Base-by-base conservation (phyloP, 2,797 vertebrate genomes). In the Acanthurus leucopareius region DNA sequence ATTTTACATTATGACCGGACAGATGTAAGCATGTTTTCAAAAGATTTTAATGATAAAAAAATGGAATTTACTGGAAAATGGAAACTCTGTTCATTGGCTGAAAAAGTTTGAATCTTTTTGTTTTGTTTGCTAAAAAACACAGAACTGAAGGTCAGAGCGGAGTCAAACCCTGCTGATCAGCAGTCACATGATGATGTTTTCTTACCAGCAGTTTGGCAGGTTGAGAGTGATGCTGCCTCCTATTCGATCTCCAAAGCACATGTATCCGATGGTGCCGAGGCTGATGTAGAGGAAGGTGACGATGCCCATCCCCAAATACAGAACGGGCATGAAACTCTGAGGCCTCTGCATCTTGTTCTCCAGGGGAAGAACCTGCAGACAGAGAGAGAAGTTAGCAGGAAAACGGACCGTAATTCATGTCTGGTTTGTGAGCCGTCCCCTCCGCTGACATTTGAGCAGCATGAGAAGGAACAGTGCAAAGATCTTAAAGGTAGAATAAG, bases 331-430 rank as follows among this genome's bases (percentile, higher is more conserved):
- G 83, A 99, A 99, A 3, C 92, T 95, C 81, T 86, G 91, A 0
- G 98, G 97, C 32, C 93, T 94, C 92, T 98, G 97, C 98, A 99
- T 99, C 92, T 97, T 98, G 88, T 99, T 99, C 92, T 99, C 98
- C 81, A 99, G 94, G 2, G 98, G 98, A 22, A 99, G 96, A 28
- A 99, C 96, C 98, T 99, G 75, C 22, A 9, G 10, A 22, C 3
- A 17, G 38, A 25, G 51, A 49, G n/a, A 72, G 14, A 65, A 71
- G 56, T 76, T 70, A 73, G 9, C 0, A 7, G 45, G 48, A 59
- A 7, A 7, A 10, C 9, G 2, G 32, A 68, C 54, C 15, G 11
- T 52, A 45, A 45, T 10, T 40, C 6, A 40, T 40, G 38, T 7
- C 2, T 40, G 38, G 10, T 40, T 40, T 40, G 2, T 40, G 38